Percentiles rank a stretch among this genome's conserved stretches.
These are phyloP conservation scores for Oceanodroma leucorhoa DNA, from an alignment of 2,797 vertebrate species.

Conservation along the genomic window DNA sequence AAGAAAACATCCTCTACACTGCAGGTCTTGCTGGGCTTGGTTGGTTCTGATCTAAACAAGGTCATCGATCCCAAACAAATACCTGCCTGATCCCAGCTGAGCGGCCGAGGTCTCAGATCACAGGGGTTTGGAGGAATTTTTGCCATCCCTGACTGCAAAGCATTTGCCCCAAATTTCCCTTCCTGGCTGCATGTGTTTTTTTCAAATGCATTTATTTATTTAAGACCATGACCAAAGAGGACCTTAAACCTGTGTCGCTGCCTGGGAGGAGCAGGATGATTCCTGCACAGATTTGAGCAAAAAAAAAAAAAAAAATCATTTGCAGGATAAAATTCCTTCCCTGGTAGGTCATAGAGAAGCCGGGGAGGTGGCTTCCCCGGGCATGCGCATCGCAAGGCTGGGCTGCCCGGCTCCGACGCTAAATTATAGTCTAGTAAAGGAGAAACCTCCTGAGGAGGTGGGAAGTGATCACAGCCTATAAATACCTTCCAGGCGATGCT, in stretches of 20 bases:
- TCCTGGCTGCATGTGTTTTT: neutral
- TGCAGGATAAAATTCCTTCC: neutral
- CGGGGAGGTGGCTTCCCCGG: neutral
- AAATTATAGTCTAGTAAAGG: slow-evolving; percentile 11
- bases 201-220: neutral
- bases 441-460: slow-evolving; percentile 27
- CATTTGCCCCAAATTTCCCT: neutral
- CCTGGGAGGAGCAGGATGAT: neutral
- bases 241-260: rapidly evolving
- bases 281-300: neutral
- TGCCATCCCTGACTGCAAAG: neutral
- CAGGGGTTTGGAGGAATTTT: neutral
- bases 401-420: neutral
- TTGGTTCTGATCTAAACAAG: neutral
- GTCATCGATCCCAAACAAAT: neutral
- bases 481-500: slow-evolving; percentile 26
- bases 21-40: neutral
- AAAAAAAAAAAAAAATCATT: neutral
- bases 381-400: neutral
- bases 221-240: neutral
- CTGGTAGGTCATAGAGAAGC: neutral
- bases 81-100: neutral
- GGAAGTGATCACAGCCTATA: slow-evolving; percentile 12
- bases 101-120: neutral
- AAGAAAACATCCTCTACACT: neutral